A percentile compares a stretch with the other conserved stretches of the same genome.
Evolutionary conservation across 2,113 vertebrate species (phyloP).

Genomic region (Argyrosomus japonicus): DNA sequence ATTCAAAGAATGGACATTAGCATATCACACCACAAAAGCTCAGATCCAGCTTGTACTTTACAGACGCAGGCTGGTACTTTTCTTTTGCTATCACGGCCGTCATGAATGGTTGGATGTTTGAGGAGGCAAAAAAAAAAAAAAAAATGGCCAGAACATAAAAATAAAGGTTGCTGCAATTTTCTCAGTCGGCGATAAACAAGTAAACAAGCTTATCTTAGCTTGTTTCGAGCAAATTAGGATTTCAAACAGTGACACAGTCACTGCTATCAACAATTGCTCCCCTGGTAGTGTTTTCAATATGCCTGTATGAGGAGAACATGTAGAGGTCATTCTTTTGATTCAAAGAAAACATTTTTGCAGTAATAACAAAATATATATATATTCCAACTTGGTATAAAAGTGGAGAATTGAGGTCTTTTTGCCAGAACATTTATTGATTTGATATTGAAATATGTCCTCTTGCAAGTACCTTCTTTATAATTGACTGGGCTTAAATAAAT

Average conservation of each 20-base stretch:
- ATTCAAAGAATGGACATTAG: slow-evolving; percentile 12
- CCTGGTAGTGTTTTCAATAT: slow-evolving; percentile 28
- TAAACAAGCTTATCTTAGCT: background rate
- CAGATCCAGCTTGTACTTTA: background rate
- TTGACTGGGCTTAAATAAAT: slow-evolving; percentile 58
- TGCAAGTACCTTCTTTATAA: slow-evolving; percentile 47
- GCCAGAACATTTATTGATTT: slow-evolving; percentile 67
- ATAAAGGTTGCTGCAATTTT: slow-evolving; percentile 30
- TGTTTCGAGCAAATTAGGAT: slow-evolving; percentile 50
- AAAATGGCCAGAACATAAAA: slow-evolving; percentile 12
- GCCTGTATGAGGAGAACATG: background rate
- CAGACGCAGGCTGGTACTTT: background rate
- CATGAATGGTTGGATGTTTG: background rate
- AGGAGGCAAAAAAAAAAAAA: background rate
- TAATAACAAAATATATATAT: slow-evolving; percentile 21
- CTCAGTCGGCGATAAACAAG: slow-evolving; percentile 6
- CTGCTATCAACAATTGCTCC: slow-evolving; percentile 12
- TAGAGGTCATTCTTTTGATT: slow-evolving; percentile 37
- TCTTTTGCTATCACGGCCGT: background rate
- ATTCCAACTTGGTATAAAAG: slow-evolving; percentile 38
- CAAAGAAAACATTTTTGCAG: slow-evolving; percentile 45
- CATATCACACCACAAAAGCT: background rate
- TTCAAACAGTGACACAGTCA: slow-evolving; percentile 35
- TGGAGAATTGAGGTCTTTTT: slow-evolving; percentile 37
- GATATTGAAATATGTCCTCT: slow-evolving; percentile 64